Percentiles rank a stretch among this genome's conserved stretches.
These are phyloP conservation scores for Pipistrellus pygmaeus DNA, from an alignment of 2,797 vertebrate species.

Conservation along the genomic window DNA sequence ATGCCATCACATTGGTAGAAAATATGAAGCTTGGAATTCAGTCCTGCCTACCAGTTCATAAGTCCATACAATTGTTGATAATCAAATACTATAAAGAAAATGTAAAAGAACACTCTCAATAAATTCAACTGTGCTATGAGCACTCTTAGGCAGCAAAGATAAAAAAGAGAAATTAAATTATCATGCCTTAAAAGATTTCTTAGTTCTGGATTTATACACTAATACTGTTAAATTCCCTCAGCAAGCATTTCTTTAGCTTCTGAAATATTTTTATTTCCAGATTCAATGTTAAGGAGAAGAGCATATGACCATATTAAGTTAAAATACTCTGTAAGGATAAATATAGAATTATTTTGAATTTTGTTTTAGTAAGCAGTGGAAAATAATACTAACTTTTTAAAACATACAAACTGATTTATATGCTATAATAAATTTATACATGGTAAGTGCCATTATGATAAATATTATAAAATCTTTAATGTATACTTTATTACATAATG, in stretches of 20 bases:
- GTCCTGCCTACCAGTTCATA: background rate
- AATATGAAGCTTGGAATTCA: background rate
- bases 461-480: conserved; percentile 7
- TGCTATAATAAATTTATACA: background rate
- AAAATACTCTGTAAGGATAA: background rate
- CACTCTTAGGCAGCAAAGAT: background rate
- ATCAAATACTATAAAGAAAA: background rate
- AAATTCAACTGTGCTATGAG: background rate
- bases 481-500: background rate
- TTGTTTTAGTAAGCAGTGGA: background rate
- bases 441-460: background rate
- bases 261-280: background rate
- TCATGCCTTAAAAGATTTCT: background rate
- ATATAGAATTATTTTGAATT: background rate
- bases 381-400: background rate
- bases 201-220: background rate
- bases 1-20: background rate
- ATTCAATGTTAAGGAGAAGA: background rate
- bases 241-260: background rate
- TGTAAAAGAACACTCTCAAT: background rate
- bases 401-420: background rate
- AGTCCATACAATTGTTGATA: background rate
- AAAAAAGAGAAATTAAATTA: background rate
- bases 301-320: background rate
- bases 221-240: background rate